Evolutionary conservation across 2,113 vertebrate genomes (phyloP).

Genomic region (Cyanoderma ruficeps): DNA sequence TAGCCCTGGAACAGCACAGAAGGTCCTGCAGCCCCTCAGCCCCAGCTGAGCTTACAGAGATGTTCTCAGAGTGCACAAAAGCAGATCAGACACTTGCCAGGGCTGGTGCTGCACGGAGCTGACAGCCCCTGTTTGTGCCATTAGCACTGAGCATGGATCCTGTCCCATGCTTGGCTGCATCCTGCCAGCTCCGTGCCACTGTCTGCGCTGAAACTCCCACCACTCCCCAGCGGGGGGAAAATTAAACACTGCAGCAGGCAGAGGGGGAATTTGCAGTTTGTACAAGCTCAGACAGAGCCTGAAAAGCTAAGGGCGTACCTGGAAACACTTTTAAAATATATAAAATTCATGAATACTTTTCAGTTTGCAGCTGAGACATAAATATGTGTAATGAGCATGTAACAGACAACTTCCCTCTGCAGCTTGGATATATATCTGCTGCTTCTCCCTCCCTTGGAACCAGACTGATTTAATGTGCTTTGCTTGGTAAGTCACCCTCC

Average conservation of each 20-base stretch:
- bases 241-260: not conserved
- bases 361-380: not conserved
- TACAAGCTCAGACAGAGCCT: not conserved
- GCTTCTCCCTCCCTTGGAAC: slow-evolving; percentile 14
- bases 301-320: slow-evolving; percentile 31
- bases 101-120: not conserved
- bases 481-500: slow-evolving; percentile 34
- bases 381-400: slow-evolving; percentile 52
- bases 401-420: slow-evolving; percentile 29
- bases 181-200: not conserved
- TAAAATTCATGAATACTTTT: slow-evolving; percentile 56
- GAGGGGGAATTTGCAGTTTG: not conserved
- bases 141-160: not conserved
- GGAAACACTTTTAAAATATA: slow-evolving; percentile 54
- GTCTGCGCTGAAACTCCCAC: not conserved
- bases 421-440: slow-evolving; percentile 9
- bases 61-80: not conserved
- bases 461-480: slow-evolving; percentile 53
- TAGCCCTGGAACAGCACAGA: not conserved
- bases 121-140: not conserved
- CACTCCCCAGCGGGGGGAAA: not conserved
- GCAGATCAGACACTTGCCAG: not conserved
- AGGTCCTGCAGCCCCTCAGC: not conserved
- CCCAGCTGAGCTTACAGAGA: not conserved
- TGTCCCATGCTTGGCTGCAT: not conserved